These are phyloP conservation scores for Lasius platythorax DNA, from an alignment of 2,888 invertebrate genomes.

Conservation along the genomic window DNA sequence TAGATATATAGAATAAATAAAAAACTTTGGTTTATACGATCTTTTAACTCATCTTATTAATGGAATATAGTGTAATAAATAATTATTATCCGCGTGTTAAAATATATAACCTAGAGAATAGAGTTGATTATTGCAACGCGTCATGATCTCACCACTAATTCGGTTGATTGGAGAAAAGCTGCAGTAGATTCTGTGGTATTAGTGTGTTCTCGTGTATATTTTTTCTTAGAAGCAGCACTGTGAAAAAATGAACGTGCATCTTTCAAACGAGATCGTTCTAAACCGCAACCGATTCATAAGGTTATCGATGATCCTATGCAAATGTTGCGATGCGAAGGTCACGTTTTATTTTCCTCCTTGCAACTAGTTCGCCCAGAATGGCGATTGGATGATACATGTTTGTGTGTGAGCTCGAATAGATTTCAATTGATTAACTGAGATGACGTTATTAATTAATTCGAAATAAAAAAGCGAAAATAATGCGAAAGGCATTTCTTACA, in stretches of 20 bases:
- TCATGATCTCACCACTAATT: neutral
- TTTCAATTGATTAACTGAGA: constrained; percentile 11
- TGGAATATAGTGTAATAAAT: neutral
- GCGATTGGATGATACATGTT: constrained; percentile 3
- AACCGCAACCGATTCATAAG: constrained; percentile 26
- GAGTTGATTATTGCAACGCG: neutral
- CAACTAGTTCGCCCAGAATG: constrained; percentile 21
- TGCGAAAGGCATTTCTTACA: neutral
- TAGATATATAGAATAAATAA: neutral
- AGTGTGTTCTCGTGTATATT: neutral
- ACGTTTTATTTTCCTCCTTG: constrained; percentile 20
- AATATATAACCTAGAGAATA: neutral
- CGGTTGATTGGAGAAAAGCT: neutral
- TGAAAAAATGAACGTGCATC: neutral
- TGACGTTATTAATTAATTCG: neutral
- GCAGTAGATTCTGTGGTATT: neutral
- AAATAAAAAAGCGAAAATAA: neutral
- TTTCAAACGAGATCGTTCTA: neutral
- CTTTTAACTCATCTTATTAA: neutral
- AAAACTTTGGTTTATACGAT: neutral
- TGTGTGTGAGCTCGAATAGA: neutral
- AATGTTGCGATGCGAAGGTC: constrained; percentile 27
- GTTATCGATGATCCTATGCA: constrained; percentile 29
- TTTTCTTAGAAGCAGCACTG: neutral
- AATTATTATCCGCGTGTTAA: neutral